Percentiles rank a stretch among this genome's conserved stretches.
Evolutionary conservation across 1,140 invertebrate species (phyloP).

Genomic region (Sarcophaga bullata): DNA sequence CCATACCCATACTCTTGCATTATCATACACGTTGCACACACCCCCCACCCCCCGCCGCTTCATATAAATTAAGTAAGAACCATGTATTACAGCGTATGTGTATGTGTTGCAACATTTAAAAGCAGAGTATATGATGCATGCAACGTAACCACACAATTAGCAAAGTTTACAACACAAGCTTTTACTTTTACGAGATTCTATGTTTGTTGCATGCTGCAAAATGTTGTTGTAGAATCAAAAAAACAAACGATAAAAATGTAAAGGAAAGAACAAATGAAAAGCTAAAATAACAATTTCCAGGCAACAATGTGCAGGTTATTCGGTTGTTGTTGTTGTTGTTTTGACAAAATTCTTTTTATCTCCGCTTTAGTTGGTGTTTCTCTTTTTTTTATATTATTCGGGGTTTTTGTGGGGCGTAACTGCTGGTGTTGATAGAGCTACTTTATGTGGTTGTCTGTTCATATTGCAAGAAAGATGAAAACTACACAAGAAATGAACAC

Average conservation of each 20-base stretch:
- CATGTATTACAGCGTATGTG: too few species aligned
- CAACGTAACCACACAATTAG: constrained; percentile 35
- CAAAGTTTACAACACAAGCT: constrained; percentile 29
- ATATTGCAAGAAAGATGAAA: constrained; percentile 4
- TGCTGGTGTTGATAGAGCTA: constrained; percentile 26
- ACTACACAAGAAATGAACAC: background rate
- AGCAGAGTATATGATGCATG: constrained; percentile 4
- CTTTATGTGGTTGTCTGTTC: constrained; percentile 24
- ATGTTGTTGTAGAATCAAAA: too few species aligned
- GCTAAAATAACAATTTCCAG: background rate
- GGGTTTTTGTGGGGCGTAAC: constrained; percentile 28
- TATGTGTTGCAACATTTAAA: too few species aligned
- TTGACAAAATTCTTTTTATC: too few species aligned
- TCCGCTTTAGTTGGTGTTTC: too few species aligned
- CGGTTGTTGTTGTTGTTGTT: background rate
- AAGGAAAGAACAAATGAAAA: background rate
- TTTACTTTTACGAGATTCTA: background rate
- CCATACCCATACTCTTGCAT: too few species aligned
- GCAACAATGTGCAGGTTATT: constrained; percentile 13
- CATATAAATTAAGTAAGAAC: too few species aligned
- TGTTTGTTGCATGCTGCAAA: background rate
- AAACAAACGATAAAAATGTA: background rate
- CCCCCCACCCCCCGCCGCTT: too few species aligned
- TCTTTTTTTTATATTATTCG: too few species aligned
- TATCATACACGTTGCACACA: too few species aligned